Percentiles rank a stretch among this genome's conserved stretches.
These are phyloP conservation scores for Hydrozoanthus gracilis DNA, from an alignment of 92 coral and sea anemone genomes.

Conservation along the genomic window DNA sequence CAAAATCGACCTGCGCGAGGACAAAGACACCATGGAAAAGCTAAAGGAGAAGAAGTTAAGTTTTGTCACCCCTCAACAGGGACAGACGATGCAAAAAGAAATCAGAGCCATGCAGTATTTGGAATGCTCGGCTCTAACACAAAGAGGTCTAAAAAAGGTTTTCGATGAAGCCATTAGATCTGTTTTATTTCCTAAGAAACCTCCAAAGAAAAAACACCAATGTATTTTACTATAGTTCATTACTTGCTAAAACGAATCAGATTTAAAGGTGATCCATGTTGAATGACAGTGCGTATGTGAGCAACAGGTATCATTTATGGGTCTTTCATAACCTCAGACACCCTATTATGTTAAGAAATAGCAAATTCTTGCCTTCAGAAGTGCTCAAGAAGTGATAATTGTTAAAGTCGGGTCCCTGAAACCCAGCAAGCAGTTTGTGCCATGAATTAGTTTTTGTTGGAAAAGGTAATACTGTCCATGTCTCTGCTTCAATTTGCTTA, in stretches of 20 bases:
- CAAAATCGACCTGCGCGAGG: conserved; percentile 69
- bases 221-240: conserved; percentile 51
- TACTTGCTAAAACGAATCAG: not conserved
- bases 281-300: not conserved
- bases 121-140: conserved; percentile 73
- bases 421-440: not conserved
- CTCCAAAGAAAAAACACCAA: conserved; percentile 54
- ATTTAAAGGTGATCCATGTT: not conserved
- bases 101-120: conserved; percentile 65
- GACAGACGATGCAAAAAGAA: conserved; percentile 65
- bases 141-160: conserved; percentile 66
- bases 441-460: no score
- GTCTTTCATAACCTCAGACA: not conserved
- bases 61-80: conserved; percentile 55
- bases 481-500: no score
- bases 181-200: conserved; percentile 61
- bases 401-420: not conserved
- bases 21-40: conserved; percentile 72
- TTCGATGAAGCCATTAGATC: conserved; percentile 76
- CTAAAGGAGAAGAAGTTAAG: conserved; percentile 66
- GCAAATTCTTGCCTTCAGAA: not conserved
- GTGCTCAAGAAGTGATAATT: not conserved
- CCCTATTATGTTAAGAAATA: not conserved
- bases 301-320: no score
- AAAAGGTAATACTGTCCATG: no score